Evolutionary conservation across 2,797 vertebrate species (phyloP).

Genomic region (Mareca strepera): DNA sequence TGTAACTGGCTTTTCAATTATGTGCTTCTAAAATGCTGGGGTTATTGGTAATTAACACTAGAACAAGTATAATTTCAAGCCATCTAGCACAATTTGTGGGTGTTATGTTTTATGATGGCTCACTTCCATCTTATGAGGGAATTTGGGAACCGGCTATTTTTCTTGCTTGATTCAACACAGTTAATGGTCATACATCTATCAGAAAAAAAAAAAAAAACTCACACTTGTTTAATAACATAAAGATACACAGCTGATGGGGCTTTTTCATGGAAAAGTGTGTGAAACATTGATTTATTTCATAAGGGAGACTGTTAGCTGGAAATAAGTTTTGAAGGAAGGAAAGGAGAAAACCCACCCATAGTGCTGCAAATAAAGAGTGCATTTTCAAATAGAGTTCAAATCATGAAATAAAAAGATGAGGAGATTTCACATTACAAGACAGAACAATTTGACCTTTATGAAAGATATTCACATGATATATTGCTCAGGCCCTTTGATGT

Average conservation of each 20-base stretch:
- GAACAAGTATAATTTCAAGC: not conserved
- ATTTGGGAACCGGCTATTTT: slow-evolving; percentile 11
- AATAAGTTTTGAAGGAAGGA: not conserved
- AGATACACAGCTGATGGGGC: not conserved
- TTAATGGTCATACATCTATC: not conserved
- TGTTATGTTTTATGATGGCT: slow-evolving; percentile 5
- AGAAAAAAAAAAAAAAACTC: not conserved
- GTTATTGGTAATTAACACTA: not conserved
- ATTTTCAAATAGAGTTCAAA: not conserved
- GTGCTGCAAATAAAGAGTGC: not conserved
- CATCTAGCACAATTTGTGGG: not conserved
- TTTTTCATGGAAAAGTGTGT: not conserved
- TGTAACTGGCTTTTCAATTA: not conserved
- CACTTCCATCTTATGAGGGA: slow-evolving; percentile 11
- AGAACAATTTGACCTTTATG: not conserved
- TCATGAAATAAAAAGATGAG: not conserved
- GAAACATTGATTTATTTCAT: not conserved
- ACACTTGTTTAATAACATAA: slow-evolving; percentile 11
- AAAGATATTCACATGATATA: not conserved
- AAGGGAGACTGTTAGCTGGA: not conserved
- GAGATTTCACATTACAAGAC: not conserved
- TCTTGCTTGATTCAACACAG: slow-evolving; percentile 5
- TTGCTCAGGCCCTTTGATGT: not conserved
- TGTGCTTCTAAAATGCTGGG: not conserved
- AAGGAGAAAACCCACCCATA: not conserved